A percentile compares a stretch with the other conserved stretches of the same genome.
These are phyloP conservation scores for Rhagonycha lutea DNA, from an alignment of 2,888 invertebrate species.

Conservation along the genomic window DNA sequence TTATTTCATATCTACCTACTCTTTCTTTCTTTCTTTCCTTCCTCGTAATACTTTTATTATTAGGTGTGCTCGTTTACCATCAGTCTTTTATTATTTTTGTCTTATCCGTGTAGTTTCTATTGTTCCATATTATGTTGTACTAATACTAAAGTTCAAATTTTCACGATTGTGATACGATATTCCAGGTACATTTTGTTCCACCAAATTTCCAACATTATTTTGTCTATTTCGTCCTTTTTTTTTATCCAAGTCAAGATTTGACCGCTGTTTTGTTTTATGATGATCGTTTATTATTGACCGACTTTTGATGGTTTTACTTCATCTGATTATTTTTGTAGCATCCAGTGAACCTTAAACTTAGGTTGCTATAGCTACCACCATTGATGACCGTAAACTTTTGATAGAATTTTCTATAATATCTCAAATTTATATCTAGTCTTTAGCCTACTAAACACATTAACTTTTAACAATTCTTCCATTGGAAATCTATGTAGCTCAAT, in stretches of 20 bases:
- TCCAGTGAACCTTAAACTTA: constrained; percentile 8
- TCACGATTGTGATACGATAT: not conserved
- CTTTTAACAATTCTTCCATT: not conserved
- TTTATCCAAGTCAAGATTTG: constrained; percentile 28
- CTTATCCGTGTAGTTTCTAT: not conserved
- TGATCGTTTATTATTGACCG: constrained; percentile 25
- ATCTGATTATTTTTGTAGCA: constrained; percentile 23
- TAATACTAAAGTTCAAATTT: not conserved
- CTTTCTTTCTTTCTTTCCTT: not conserved
- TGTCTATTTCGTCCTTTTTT: constrained; percentile 12
- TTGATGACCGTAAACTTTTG: constrained; percentile 7
- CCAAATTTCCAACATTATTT: not conserved
- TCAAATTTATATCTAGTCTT: not conserved
- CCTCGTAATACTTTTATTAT: not conserved
- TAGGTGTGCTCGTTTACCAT: not conserved
- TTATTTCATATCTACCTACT: not conserved
- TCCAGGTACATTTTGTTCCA: not conserved
- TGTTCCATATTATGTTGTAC: not conserved
- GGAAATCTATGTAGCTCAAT: not conserved
- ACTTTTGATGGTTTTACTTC: constrained; percentile 28
- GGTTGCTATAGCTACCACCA: constrained; percentile 11
- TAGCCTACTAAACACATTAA: not conserved
- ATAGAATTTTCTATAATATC: not conserved
- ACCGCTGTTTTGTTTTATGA: constrained; percentile 27
- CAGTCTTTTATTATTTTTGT: not conserved